Base-by-base conservation (phyloP, 2,797 vertebrate genomes). In the Hyperoplus lanceolatus region DNA sequence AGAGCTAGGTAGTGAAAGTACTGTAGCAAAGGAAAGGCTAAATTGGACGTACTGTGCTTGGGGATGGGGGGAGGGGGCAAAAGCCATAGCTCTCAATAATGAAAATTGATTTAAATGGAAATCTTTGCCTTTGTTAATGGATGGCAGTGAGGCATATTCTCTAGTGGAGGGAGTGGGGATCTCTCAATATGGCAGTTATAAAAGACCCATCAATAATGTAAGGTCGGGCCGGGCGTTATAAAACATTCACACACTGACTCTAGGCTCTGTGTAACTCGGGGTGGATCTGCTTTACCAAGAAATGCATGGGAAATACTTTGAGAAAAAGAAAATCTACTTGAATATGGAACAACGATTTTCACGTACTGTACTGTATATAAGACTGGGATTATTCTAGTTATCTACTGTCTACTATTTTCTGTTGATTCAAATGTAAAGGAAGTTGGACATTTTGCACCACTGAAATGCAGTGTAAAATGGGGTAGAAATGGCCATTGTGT, bases 131-230 rank as follows among this genome's bases (percentile, higher is more conserved):
- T 84, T 29, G 84, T 86, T 91, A 93, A 93, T 92, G 85, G 83
- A 90, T 68, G 84, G 85, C 86, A 81, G 87, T 48, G 79, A 90
- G 89, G 88, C 80, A 91, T 89, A 88, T 88, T 92, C 91, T 90
- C 91, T 90, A 87, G 82, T 86, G 60, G 62, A 79, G 79, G 87
- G 81, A 90, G 88, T 64, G 77, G 81, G 85, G 83, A 89, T 91
- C 86, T 91, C 86, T 90, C 89, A 92, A 92, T 91, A 92, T 90
- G 90, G 88, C 90, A 89, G 79, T 90, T 91, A 90, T 91, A 92
- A 93, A 92, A 92, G 89, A 64, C 74, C 77, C 87, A 94, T 95
- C 86, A 94, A 95, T 93, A 93, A 95, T 94, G 91, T 82, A 95
- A 79, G 69, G 80, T 59, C 56, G 63, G 74, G 38, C 29, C 29